A percentile compares a stretch with the other conserved stretches of the same genome.
Conservation (phyloP, 2,113 vertebrate genomes). For the Phoenicopterus ruber region DNA sequence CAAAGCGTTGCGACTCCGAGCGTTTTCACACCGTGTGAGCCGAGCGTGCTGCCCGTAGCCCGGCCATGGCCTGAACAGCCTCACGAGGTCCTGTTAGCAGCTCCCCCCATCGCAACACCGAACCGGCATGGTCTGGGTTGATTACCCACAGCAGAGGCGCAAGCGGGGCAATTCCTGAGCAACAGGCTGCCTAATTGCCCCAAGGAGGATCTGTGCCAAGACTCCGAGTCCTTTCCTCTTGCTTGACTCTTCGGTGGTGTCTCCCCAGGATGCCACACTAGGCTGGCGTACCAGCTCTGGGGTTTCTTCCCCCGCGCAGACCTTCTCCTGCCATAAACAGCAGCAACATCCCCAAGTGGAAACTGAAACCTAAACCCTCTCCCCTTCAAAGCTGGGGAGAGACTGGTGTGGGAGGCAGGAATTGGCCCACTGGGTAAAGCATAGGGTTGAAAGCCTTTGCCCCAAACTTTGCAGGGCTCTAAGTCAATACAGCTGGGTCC, state of each 20-base stretch:
- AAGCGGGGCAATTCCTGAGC: not conserved
- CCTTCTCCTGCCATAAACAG: not conserved
- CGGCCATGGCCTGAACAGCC: not conserved
- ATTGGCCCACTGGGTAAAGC: not conserved
- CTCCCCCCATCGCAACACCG: not conserved
- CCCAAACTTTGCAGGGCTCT: not conserved
- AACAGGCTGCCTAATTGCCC: not conserved
- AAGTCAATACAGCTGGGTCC: not conserved
- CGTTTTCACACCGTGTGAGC: not conserved
- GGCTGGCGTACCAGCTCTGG: not conserved
- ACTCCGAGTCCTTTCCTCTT: not conserved
- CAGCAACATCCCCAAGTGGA: not conserved
- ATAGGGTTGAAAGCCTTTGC: not conserved
- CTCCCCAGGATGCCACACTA: not conserved
- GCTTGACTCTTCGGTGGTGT: not conserved
- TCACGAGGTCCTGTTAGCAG: not conserved
- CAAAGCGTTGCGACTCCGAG: rapidly evolving
- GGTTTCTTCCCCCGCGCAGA: not conserved
- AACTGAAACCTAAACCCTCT: not conserved
- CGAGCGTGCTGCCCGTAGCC: rapidly evolving
- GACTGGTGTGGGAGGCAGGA: not conserved
- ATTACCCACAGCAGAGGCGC: not conserved
- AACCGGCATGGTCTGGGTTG: not conserved
- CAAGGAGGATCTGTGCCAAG: not conserved
- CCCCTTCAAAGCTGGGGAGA: not conserved